A percentile compares a stretch with the other conserved stretches of the same genome.
Evolutionary conservation across 2,888 invertebrate species (phyloP).

Genomic region (Nasonia oneida): DNA sequence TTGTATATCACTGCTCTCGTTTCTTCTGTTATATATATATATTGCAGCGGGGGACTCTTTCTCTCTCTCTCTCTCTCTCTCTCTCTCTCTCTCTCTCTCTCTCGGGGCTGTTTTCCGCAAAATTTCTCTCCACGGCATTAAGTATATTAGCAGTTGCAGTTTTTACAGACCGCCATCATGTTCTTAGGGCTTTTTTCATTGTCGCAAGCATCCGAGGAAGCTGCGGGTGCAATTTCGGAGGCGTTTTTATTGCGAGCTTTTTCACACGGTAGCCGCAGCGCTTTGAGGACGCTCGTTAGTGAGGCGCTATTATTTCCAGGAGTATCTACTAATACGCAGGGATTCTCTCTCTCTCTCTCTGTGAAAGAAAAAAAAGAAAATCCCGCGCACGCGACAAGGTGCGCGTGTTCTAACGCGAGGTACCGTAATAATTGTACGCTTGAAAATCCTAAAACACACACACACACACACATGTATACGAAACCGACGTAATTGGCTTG

Average conservation of each 20-base stretch:
- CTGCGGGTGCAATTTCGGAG: not conserved
- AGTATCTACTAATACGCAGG: not conserved
- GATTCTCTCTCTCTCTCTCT: not conserved
- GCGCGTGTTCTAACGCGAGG: conserved; percentile 53
- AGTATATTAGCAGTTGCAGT: not conserved
- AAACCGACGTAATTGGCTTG: conserved; percentile 49
- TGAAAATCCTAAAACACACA: conserved; percentile 56
- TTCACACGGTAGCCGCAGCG: not conserved
- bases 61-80: too few relatives aligned
- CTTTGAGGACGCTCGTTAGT: not conserved
- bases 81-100: too few relatives aligned
- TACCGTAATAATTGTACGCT: conserved; percentile 61
- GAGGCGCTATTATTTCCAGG: not conserved
- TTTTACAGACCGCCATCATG: not conserved
- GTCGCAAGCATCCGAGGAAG: not conserved
- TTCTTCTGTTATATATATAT: not conserved
- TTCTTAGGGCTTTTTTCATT: not conserved
- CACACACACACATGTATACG: conserved; percentile 3
- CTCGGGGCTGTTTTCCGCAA: not conserved
- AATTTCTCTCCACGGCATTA: not conserved
- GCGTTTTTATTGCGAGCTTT: not conserved
- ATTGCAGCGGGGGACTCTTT: not conserved
- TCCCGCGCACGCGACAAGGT: not conserved
- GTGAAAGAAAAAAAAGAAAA: too few relatives aligned
- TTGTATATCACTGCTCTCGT: conserved; percentile 3